A percentile compares a stretch with the other conserved stretches of the same genome.
These are phyloP conservation scores for Chelonia mydas DNA, from an alignment of 2,797 vertebrate genomes.

Conservation along the genomic window DNA sequence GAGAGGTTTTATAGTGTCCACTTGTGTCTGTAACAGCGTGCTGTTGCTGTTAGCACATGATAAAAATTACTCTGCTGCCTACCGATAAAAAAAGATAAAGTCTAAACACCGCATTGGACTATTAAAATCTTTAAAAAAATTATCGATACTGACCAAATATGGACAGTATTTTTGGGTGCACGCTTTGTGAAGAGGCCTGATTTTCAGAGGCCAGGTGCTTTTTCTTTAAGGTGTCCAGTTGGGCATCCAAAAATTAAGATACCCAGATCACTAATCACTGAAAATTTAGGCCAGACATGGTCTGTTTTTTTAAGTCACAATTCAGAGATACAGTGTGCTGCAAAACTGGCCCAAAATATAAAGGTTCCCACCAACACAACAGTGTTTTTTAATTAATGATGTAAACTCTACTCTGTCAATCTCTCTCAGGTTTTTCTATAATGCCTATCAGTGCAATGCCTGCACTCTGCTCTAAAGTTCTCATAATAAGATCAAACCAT, in stretches of 20 bases:
- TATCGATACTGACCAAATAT: background rate
- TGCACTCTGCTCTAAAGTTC: conserved; percentile 35
- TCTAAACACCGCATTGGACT: background rate
- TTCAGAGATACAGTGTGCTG: background rate
- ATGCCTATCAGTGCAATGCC: conserved; percentile 17
- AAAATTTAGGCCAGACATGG: background rate
- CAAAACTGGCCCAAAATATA: conserved; percentile 28
- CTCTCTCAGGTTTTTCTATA: conserved; percentile 35
- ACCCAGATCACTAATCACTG: background rate
- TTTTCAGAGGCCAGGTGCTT: background rate
- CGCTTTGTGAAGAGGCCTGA: background rate
- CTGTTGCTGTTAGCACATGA: background rate
- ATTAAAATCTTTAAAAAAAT: background rate
- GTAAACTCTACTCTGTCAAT: conserved; percentile 25
- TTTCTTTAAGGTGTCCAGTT: background rate
- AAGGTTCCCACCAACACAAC: conserved; percentile 32
- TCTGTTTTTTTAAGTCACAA: too few relatives aligned
- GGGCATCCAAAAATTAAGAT: background rate
- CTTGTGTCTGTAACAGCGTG: background rate
- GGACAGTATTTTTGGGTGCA: background rate
- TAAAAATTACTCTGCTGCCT: background rate
- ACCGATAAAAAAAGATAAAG: background rate
- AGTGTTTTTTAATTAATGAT: conserved; percentile 33
- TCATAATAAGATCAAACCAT: background rate
- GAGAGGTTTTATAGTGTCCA: background rate